These are phyloP conservation scores for Drosophila merina DNA, from an alignment of 2,888 invertebrate genomes.

Conservation along the genomic window DNA sequence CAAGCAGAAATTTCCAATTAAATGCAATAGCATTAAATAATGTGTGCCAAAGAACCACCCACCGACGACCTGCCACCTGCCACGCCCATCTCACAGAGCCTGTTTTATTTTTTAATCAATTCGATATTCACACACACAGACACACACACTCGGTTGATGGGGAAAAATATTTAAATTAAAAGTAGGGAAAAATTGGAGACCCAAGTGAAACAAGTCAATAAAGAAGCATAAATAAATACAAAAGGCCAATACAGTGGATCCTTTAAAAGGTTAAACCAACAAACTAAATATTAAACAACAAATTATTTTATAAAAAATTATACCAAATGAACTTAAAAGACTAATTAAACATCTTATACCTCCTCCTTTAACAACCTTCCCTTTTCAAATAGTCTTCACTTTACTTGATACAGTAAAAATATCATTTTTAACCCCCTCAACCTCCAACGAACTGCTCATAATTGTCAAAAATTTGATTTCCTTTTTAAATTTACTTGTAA, in stretches of 20 bases:
- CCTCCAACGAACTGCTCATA: too few species aligned
- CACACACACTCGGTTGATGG: slow-evolving; percentile 2
- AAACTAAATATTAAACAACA: background rate
- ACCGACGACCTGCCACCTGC: slow-evolving; percentile 4
- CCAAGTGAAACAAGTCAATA: slow-evolving; percentile 39
- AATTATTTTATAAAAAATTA: background rate
- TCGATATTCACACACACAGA: slow-evolving; percentile 26
- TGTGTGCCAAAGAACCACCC: slow-evolving; percentile 22
- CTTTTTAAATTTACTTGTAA: too few species aligned
- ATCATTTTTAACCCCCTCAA: too few species aligned
- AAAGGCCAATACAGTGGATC: slow-evolving; percentile 16
- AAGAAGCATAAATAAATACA: slow-evolving; percentile 26
- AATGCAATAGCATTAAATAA: slow-evolving; percentile 54
- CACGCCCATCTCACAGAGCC: slow-evolving; percentile 14
- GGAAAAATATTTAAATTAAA: slow-evolving; percentile 38
- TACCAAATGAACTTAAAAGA: too few species aligned
- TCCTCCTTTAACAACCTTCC: too few species aligned
- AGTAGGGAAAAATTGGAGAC: background rate
- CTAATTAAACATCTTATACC: too few species aligned
- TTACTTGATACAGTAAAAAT: too few species aligned
- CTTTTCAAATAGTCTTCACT: too few species aligned
- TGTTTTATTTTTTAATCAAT: slow-evolving; percentile 38
- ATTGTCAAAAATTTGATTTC: too few species aligned
- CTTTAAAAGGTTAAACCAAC: background rate
- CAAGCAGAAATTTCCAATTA: slow-evolving; percentile 67